Percentiles rank a stretch among this genome's conserved stretches.
These are phyloP conservation scores for Spongia lamella DNA, from an alignment of 37 sponge, comb jelly and placozoan genomes.

Conservation along the genomic window DNA sequence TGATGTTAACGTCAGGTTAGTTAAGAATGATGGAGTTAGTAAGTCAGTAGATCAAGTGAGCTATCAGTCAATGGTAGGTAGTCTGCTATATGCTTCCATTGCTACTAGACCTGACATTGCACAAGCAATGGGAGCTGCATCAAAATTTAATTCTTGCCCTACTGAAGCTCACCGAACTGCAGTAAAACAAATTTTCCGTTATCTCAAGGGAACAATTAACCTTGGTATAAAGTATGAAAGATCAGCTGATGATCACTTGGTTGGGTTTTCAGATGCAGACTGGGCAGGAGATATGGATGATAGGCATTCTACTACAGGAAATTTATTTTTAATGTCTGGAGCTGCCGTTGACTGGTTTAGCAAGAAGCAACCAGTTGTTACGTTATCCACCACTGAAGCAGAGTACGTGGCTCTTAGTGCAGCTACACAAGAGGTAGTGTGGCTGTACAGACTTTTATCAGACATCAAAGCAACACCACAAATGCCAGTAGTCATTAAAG, in stretches of 20 bases:
- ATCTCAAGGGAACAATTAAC: conserved; percentile 43
- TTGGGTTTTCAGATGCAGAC: conserved; percentile 65
- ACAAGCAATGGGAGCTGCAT: conserved; percentile 41
- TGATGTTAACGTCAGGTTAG: too few relatives aligned
- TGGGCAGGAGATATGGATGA: conserved; percentile 51
- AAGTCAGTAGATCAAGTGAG: conserved; percentile 20
- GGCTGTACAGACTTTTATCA: conserved; percentile 15
- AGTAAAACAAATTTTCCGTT: conserved; percentile 46
- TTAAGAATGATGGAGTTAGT: conserved; percentile 64
- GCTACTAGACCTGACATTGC: too few relatives aligned
- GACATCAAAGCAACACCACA: background rate
- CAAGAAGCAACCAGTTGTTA: conserved; percentile 38
- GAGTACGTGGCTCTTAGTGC: too few relatives aligned
- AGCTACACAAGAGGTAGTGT: conserved; percentile 24
- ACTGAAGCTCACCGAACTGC: conserved; percentile 53
- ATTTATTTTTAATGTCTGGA: conserved; percentile 46
- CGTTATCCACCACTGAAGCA: conserved; percentile 32
- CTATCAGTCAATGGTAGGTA: too few relatives aligned
- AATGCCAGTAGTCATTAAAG: conserved; percentile 6
- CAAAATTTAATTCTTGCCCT: conserved; percentile 40
- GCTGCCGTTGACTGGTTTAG: conserved; percentile 59
- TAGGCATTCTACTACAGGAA: conserved; percentile 50
- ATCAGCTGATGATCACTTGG: conserved; percentile 16
- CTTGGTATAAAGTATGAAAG: conserved; percentile 17
- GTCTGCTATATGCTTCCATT: too few relatives aligned